Evolutionary conservation across 1,140 invertebrate species (phyloP).

Genomic region (Anastrepha ludens): DNA sequence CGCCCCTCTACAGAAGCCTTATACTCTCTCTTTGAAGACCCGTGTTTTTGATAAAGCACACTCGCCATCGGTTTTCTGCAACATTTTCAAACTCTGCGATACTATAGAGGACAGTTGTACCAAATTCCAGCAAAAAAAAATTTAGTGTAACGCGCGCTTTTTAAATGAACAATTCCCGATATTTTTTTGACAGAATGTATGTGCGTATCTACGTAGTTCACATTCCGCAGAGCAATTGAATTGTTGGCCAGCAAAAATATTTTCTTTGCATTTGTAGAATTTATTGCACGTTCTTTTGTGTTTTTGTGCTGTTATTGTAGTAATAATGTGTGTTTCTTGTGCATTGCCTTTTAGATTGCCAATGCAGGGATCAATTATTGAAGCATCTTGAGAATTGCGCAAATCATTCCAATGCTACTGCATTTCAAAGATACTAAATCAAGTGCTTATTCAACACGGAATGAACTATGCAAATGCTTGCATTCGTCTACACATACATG

Average conservation of each 20-base stretch:
- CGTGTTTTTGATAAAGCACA: too few relatives aligned
- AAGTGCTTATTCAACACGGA: neutral
- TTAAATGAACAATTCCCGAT: too few relatives aligned
- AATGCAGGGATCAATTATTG: neutral
- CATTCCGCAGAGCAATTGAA: constrained; percentile 14
- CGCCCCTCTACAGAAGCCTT: too few relatives aligned
- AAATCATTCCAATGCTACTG: constrained; percentile 32
- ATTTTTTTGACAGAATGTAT: too few relatives aligned
- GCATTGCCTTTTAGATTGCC: neutral
- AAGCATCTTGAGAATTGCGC: constrained; percentile 42
- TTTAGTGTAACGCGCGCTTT: too few relatives aligned
- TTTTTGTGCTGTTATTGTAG: too few relatives aligned
- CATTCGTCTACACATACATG: neutral
- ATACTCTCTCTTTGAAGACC: too few relatives aligned
- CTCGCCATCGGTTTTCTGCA: too few relatives aligned
- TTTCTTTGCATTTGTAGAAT: constrained; percentile 11
- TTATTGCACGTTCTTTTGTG: neutral
- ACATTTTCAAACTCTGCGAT: too few relatives aligned
- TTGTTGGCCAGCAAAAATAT: constrained; percentile 13
- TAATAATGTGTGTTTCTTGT: neutral
- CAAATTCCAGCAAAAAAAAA: too few relatives aligned
- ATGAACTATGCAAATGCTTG: neutral
- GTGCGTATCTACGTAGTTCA: neutral
- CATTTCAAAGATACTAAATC: constrained; percentile 42
- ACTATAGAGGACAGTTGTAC: too few relatives aligned